These are phyloP conservation scores for Cygnus atratus DNA, from an alignment of 2,113 vertebrate species.

Conservation along the genomic window DNA sequence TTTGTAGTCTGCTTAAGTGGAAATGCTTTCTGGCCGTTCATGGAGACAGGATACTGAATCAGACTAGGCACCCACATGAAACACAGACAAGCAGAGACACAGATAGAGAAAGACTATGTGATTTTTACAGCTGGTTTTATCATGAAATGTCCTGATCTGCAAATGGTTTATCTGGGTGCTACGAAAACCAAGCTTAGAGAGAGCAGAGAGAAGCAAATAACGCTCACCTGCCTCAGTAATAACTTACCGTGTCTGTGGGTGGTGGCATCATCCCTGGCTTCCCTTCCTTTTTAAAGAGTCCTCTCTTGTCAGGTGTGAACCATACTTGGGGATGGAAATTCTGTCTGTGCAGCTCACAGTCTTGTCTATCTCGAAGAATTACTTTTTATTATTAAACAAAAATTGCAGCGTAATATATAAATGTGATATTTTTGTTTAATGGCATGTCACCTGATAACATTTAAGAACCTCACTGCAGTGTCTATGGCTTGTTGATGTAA, in stretches of 20 bases:
- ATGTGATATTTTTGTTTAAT: not conserved
- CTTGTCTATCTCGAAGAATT: not conserved
- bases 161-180: not conserved
- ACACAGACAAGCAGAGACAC: not conserved
- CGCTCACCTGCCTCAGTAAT: fast-evolving
- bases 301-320: not conserved
- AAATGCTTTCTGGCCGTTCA: not conserved
- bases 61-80: not conserved
- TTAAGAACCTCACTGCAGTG: not conserved
- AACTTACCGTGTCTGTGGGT: not conserved
- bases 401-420: not conserved
- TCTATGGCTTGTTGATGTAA: not conserved
- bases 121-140: not conserved
- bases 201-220: not conserved
- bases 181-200: not conserved
- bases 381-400: not conserved
- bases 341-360: not conserved
- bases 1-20: not conserved
- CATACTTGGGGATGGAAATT: not conserved
- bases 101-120: not conserved
- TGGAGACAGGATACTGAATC: not conserved
- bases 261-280: fast-evolving
- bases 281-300: not conserved
- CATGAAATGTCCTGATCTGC: not conserved
- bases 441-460: not conserved